Evolutionary conservation across 2,113 vertebrate species (phyloP), one percentile per base, ranked within the genome.

Genomic region (Micromys minutus): DNA sequence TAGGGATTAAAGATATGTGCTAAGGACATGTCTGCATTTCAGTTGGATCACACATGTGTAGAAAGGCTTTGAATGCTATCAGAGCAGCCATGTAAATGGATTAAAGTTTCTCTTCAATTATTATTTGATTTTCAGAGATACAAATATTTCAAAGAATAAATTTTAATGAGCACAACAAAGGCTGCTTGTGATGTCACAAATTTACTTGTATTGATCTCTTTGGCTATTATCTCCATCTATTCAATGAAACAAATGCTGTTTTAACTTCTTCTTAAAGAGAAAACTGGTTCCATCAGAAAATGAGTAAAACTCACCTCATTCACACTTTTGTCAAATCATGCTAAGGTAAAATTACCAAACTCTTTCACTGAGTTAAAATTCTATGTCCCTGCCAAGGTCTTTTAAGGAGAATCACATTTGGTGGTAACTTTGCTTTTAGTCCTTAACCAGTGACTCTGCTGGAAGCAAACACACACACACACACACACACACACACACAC

Each of bases 101-200:
- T 67, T 67, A 67, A 67, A 67, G 7, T 34, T 16, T 11, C 65
- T 16, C 3, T 31, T 85, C 94, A 83, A 55, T 96, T 86, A 83
- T 57, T 90, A 9, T 96, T 90, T 94, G 50, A 94, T 95, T 94
- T 94, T 21, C 15, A 89, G 34, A 97, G 9, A 93, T 84, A 83
- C 7, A 94, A 75, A 79, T 84, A 89, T 1, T 55, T 1, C 7
- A 75, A 13, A 87, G 42, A 81, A 88, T 76, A 42, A 59, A 8
- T 42, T 83, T 92, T 89, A 77, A 71, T 74, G 90, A 88, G 9
- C 29, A 84, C 21, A 26, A 31, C 4, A 72, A 11, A 95, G 6
- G 11, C 6, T 89, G 67, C 61, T 7, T 61, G 1, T 39, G 71
- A 72, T 50, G 5, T 94, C 10, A 26, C 13, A 47, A 45, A 52